phyloP scores from a whole-genome alignment of 2,797 vertebrate species.

The Podargus strigoides region DNA sequence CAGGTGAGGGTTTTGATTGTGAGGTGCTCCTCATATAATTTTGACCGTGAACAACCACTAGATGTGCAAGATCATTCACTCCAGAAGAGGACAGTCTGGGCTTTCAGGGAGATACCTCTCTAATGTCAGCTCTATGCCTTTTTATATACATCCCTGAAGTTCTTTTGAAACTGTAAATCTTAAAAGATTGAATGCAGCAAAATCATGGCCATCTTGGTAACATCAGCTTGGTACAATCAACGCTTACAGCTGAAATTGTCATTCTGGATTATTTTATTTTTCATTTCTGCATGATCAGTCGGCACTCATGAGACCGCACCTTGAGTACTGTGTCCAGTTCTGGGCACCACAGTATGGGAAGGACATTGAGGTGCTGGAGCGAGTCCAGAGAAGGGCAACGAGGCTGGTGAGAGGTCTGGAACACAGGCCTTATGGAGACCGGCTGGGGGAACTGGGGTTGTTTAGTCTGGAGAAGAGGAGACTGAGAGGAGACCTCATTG shows the following conservation, averaged over 20 bases:
- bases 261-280: not conserved
- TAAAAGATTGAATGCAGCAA: not conserved
- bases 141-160: not conserved
- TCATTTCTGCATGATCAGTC: not conserved
- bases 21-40: not conserved
- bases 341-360: too few species aligned
- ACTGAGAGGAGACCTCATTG: too few species aligned
- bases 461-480: too few species aligned
- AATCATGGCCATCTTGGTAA: not conserved
- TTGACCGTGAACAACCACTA: not conserved
- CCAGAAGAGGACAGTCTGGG: constrained; percentile 39
- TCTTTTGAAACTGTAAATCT: not conserved
- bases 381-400: too few species aligned
- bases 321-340: too few species aligned
- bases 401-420: too few species aligned
- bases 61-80: not conserved
- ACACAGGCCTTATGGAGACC: too few species aligned
- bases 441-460: too few species aligned
- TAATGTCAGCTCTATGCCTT: not conserved
- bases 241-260: not conserved
- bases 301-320: too few species aligned
- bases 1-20: not conserved
- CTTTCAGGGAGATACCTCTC: not conserved
- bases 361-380: too few species aligned
- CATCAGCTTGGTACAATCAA: not conserved